Base-by-base conservation (phyloP, 1,140 invertebrate genomes). In the Holcopasites calliopsidis region DNA sequence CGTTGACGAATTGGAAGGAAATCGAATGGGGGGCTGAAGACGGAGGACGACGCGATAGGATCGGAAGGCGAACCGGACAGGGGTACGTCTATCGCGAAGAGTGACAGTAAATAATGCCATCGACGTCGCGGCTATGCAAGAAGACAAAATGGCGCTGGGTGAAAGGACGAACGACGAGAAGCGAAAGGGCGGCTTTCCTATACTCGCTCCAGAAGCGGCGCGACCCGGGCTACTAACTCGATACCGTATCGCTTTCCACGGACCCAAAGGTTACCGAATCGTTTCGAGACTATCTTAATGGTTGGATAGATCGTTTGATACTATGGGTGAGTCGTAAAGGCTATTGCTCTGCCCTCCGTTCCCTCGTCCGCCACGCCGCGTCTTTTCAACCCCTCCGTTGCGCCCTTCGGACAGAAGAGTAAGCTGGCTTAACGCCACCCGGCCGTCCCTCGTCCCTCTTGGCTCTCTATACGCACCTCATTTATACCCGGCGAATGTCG, bases 281-380 rank as follows among this genome's bases (percentile, higher is more conserved):
- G 90, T 92, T 91, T 84, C 86, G 84, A 91, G 91, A 92, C 91
- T 92, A 92, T 92, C 91, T 92, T 91, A 92, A 92, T 90, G 88
- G 91, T 78, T 85, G 90, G 87, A 92, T 91, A 91, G 91, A 91
- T 92, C 90, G 91, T 92, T 92, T 88, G 89, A 91, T 92, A 90
- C 89, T 92, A 92, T 91, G 89, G 89, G 89, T 89, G 85, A 91
- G 90, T 91, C 91, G 90, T 92, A 91, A 92, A 92, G 88, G 90
- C 90, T 91, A 92, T 91, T 91, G 90, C 90, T 88, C 84, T 88
- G 83, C 85, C 85, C 86, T 89, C 85, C 77, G 86, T 85, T 83
- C 82, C 79, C 81, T 61, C 81, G n/a, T 79, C 55, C 31, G 7
- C 28, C 1, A 2, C 21, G 33, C 82, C 77, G 77, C 84, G 68